Evolutionary conservation across 2,797 vertebrate species (phyloP).

Genomic region (Arnoldichthys spilopterus): DNA sequence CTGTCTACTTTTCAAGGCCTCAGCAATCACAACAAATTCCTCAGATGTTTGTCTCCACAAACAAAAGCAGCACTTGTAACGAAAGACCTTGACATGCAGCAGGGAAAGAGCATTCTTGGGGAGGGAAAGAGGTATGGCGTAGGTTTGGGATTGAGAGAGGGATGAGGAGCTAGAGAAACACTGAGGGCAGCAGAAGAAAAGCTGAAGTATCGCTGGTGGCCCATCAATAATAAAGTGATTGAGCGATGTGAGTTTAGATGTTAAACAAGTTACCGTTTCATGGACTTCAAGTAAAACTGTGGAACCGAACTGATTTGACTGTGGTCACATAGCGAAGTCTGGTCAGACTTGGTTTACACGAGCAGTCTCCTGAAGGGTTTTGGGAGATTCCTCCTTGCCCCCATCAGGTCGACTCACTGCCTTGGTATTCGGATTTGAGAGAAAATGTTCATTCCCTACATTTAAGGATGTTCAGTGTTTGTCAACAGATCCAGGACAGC

Average conservation of each 20-base stretch:
- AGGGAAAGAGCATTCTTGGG: too few relatives aligned
- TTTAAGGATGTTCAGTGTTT: neutral
- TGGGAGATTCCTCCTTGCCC: slow-evolving; percentile 4
- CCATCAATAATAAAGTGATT: neutral
- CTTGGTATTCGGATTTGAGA: slow-evolving; percentile 6
- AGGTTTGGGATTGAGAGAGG: slow-evolving; percentile 43
- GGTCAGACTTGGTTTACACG: neutral
- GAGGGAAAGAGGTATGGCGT: neutral
- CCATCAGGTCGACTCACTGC: slow-evolving; percentile 32
- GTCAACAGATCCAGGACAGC: neutral
- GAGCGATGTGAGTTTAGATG: neutral
- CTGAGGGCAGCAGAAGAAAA: too few relatives aligned
- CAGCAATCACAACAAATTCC: slow-evolving; percentile 75
- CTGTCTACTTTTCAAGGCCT: slow-evolving; percentile 52
- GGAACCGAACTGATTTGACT: neutral
- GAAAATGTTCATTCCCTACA: neutral
- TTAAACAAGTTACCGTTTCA: neutral
- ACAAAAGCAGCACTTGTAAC: slow-evolving; percentile 67
- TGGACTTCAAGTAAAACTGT: neutral
- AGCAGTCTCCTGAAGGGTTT: neutral
- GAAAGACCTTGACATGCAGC: slow-evolving; percentile 53
- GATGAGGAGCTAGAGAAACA: neutral
- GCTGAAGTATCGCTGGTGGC: neutral
- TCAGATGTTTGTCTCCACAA: slow-evolving; percentile 69
- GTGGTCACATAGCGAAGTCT: neutral